Evolutionary conservation across 1,140 invertebrate genomes (phyloP).

Genomic region (Holcopasites calliopsidis): DNA sequence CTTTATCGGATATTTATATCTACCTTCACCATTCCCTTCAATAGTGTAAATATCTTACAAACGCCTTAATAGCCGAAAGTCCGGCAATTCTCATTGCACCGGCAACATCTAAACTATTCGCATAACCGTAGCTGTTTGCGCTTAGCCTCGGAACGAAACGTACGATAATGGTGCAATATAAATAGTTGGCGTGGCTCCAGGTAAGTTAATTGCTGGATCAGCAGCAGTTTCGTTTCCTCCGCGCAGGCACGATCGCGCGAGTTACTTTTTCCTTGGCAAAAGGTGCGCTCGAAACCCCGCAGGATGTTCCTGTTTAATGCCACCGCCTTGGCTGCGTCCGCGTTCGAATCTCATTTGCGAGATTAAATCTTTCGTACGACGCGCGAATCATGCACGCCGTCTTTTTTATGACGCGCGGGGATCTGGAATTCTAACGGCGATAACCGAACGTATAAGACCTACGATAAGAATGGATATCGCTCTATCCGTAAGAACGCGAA

Average conservation of each 20-base stretch:
- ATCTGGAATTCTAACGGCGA: neutral
- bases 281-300: slow-evolving; percentile 43
- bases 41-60: too few relatives aligned
- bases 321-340: neutral
- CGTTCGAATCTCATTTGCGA: slow-evolving; percentile 55
- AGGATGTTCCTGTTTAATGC: slow-evolving; percentile 54
- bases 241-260: slow-evolving; percentile 17
- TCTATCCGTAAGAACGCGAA: too few relatives aligned
- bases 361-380: slow-evolving; percentile 55
- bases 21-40: too few relatives aligned
- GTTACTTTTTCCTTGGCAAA: slow-evolving; percentile 62
- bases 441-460: neutral
- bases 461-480: neutral
- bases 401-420: neutral
- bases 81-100: neutral
- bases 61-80: neutral
- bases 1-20: too few relatives aligned
- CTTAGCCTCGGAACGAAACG: slow-evolving; percentile 8
- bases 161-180: slow-evolving; percentile 60
- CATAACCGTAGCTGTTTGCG: slow-evolving; percentile 15
- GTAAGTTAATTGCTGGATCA: slow-evolving; percentile 63
- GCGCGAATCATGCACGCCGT: slow-evolving; percentile 30
- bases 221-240: slow-evolving; percentile 48
- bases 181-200: slow-evolving; percentile 57
- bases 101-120: neutral